Evolutionary conservation across 1,140 invertebrate genomes (phyloP), one percentile per base, ranked within the genome.

Genomic region (Anagrus nilaparvatae): DNA sequence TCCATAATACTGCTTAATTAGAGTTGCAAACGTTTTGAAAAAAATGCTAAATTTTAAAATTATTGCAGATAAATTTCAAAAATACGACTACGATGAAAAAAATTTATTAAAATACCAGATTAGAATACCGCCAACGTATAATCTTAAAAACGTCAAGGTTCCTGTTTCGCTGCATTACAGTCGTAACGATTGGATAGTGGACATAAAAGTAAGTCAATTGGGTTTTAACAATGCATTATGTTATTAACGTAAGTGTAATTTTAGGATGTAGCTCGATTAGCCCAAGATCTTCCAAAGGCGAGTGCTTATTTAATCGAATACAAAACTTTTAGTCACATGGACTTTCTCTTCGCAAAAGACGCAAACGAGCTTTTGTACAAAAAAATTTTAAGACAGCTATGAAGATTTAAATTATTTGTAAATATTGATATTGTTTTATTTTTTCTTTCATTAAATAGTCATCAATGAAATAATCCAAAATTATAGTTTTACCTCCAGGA

Each of bases 331-430:
- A 78, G 78, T 51, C 79, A 82, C 50, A 53, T 80, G 41, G 79
- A 83, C 47, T 82, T 76, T 48, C 58, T 81, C 8, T 82, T 77
- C 67, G 78, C 72, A 0, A 74, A 70, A 21, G 71, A 81, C 42
- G 76, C 71, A 0, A 70, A 73, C 20, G 57, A 55, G 24, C 55
- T 78, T 12, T 53, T 82, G 0, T 81, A 81, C 43, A 53, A 72
- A 25, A n/a, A n/a, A n/a, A n/a, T n/a, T n/a, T n/a, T n/a, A n/a
- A n/a, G n/a, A n/a, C n/a, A n/a, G n/a, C n/a, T n/a, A n/a, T n/a
- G n/a, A n/a, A n/a, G n/a, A n/a, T n/a, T n/a, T n/a, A n/a, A n/a
- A n/a, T n/a, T n/a, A n/a, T n/a, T n/a, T n/a, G n/a, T n/a, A n/a
- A n/a, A n/a, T n/a, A n/a, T n/a, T n/a, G n/a, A n/a, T n/a, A n/a